phyloP scores from a whole-genome alignment of 2,797 vertebrate species.

The Sparidentex hasta region DNA sequence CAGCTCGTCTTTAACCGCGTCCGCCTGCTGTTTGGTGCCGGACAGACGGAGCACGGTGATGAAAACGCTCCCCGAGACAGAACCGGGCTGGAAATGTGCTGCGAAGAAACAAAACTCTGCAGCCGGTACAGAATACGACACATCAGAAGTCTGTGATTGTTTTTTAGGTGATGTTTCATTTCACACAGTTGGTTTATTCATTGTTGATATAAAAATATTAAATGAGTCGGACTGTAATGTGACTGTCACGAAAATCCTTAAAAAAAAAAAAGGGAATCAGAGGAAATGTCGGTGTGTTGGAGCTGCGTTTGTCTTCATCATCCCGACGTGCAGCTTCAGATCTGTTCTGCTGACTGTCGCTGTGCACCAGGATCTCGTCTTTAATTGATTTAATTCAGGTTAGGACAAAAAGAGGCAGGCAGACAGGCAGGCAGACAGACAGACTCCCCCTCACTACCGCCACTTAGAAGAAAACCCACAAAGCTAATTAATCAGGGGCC shows the following conservation, averaged over 20 bases:
- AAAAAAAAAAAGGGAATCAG: background rate
- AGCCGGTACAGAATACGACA: too few species aligned
- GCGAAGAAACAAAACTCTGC: too few species aligned
- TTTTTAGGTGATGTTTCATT: too few species aligned
- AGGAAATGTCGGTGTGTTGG: background rate
- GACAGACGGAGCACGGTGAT: too few species aligned
- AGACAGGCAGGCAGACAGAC: constrained; percentile 7
- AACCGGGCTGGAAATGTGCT: too few species aligned
- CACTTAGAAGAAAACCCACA: constrained; percentile 54
- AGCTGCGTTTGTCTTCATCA: background rate
- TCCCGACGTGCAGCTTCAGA: constrained; percentile 1
- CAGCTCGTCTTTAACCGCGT: too few species aligned
- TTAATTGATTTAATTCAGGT: constrained; percentile 53
- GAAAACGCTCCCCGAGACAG: too few species aligned
- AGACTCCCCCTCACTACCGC: constrained; percentile 16
- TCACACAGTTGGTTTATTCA: background rate
- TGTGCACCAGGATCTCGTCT: constrained; percentile 2
- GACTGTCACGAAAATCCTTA: background rate
- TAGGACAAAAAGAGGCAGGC: constrained; percentile 12
- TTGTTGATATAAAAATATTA: background rate
- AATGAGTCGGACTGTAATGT: background rate
- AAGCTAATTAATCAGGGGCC: constrained; percentile 54
- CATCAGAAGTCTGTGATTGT: too few species aligned
- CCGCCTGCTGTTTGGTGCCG: too few species aligned
- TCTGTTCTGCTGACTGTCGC: constrained; percentile 11